phyloP scores from a whole-genome alignment of 1,140 invertebrate species.

The Globodera ellingtonae region DNA sequence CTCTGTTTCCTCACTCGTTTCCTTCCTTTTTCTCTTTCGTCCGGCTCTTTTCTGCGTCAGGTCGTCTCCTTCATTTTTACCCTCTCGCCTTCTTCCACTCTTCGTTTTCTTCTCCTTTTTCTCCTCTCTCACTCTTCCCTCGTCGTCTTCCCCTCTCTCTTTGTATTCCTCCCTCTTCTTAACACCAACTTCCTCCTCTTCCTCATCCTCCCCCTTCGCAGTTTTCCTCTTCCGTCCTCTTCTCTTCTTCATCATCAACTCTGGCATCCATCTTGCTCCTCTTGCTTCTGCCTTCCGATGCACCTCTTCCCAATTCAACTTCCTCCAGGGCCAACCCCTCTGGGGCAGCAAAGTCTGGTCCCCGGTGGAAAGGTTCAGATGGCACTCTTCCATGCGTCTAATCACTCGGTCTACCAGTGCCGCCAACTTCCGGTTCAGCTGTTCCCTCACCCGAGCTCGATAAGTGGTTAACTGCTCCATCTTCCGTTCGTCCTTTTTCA shows the following conservation, averaged over 20 bases:
- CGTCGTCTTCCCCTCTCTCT: neutral
- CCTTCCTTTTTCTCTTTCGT: neutral
- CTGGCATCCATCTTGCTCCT: constrained; percentile 1
- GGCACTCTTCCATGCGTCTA: constrained; percentile 12
- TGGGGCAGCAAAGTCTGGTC: neutral
- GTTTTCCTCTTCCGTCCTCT: constrained; percentile 1
- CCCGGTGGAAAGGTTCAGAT: constrained; percentile 11
- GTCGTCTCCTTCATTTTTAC: neutral
- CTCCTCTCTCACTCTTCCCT: constrained; percentile 10
- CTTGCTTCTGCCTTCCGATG: constrained; percentile 8
- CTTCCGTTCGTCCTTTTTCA: neutral
- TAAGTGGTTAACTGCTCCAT: constrained; percentile 21
- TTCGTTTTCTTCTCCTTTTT: constrained; percentile 9
- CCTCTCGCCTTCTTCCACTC: neutral
- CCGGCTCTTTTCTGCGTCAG: neutral
- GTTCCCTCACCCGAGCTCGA: constrained; percentile 16
- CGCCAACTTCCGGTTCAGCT: constrained; percentile 20
- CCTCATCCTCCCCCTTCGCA: constrained; percentile 1
- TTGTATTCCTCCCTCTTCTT: neutral
- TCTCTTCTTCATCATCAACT: constrained; percentile 12
- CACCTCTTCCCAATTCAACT: constrained; percentile 22
- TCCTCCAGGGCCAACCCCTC: constrained; percentile 15
- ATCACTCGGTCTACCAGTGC: constrained; percentile 23
- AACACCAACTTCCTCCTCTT: neutral
- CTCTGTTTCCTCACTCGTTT: neutral